Evolutionary conservation across 2,113 vertebrate genomes (phyloP).

Genomic region (Galemys pyrenaicus): DNA sequence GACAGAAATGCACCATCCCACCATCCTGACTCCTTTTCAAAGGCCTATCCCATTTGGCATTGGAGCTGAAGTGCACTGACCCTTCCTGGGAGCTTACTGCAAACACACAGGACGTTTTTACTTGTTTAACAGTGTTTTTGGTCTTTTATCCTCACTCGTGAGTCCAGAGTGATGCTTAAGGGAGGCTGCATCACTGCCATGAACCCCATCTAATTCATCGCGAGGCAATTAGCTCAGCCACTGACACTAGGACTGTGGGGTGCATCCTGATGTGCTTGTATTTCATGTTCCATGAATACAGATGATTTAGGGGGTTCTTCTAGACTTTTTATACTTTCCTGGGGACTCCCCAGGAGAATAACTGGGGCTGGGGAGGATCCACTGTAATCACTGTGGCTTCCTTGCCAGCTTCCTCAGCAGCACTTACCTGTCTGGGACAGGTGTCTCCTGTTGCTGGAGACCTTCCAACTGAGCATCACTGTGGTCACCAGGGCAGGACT

Average conservation of each 20-base stretch:
- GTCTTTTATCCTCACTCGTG: neutral
- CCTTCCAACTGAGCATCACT: neutral
- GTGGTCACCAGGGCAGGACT: neutral
- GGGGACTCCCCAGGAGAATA: neutral
- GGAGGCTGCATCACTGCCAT: constrained; percentile 75
- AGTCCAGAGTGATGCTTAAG: constrained; percentile 74
- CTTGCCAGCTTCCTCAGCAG: neutral
- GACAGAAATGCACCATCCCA: rapidly evolving
- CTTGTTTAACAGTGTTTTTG: constrained; percentile 39
- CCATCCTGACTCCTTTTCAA: neutral
- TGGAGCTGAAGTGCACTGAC: neutral
- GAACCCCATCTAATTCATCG: constrained; percentile 57
- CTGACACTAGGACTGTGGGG: constrained; percentile 54
- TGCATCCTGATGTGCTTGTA: constrained; percentile 51
- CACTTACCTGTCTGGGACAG: neutral
- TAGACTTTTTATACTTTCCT: constrained; percentile 45
- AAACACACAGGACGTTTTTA: neutral
- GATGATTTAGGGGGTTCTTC: constrained; percentile 62
- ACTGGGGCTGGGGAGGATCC: neutral
- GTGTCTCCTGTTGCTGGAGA: neutral
- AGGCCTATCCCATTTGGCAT: neutral
- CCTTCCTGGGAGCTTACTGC: neutral
- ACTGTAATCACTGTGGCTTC: neutral
- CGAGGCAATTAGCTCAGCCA: constrained; percentile 73
- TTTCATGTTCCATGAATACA: constrained; percentile 76